Conservation (phyloP, 2,888 invertebrate species). For the Caenorhabditis macrosperma region DNA sequence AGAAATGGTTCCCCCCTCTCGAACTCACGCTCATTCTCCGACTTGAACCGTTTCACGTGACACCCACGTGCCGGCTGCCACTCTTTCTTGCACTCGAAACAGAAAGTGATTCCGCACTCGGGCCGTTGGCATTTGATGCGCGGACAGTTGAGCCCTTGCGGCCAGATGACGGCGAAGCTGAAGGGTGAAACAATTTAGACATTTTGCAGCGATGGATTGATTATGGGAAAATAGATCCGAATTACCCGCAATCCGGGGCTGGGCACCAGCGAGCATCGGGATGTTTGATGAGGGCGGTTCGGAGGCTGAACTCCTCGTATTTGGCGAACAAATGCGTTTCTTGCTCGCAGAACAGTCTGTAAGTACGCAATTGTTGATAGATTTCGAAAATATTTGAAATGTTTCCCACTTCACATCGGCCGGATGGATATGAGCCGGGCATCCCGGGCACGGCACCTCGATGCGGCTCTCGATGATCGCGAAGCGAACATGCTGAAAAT, state of each 20-base stretch:
- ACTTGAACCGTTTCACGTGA: not conserved
- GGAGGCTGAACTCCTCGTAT: constrained; percentile 26
- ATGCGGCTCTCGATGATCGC: constrained; percentile 17
- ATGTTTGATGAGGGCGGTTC: constrained; percentile 1
- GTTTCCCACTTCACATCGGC: constrained; percentile 19
- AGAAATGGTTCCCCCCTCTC: no score
- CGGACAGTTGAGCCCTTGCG: constrained; percentile 96
- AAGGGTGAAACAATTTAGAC: constrained; percentile 60
- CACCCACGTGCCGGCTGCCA: constrained; percentile 27
- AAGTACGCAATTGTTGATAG: not conserved
- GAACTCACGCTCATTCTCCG: not conserved
- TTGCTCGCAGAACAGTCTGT: not conserved
- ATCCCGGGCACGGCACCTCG: constrained; percentile 37
- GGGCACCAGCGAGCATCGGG: constrained; percentile 25
- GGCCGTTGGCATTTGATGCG: constrained; percentile 92
- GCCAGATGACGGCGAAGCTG: constrained; percentile 94
- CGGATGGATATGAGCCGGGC: constrained; percentile 20
- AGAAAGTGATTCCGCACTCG: constrained; percentile 94
- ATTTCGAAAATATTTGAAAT: not conserved
- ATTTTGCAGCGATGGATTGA: no score
- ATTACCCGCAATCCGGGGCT: constrained; percentile 44
- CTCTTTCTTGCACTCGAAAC: constrained; percentile 84
- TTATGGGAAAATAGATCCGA: no score
- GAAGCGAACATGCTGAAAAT: constrained; percentile 26
- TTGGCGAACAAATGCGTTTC: not conserved